Base-by-base conservation (phyloP, 2,888 invertebrate genomes). In the Spodoptera exigua region DNA sequence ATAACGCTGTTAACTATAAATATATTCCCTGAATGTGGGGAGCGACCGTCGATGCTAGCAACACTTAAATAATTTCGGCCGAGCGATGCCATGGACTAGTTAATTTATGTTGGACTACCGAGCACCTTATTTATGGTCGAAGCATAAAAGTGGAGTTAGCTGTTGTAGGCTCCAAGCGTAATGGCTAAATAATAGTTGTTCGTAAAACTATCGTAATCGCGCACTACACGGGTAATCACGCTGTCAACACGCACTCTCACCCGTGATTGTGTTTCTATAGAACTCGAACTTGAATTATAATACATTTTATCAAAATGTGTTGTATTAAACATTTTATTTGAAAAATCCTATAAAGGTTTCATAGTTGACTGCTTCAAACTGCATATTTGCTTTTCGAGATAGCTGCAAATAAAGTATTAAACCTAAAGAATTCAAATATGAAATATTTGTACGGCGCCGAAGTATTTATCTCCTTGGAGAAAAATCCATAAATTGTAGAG, bases 1-100 rank as follows among this genome's bases (percentile, higher is more conserved):
- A 90, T 89, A 89, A 88, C 83, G 77, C 83, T 83, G 88, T 90
- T 90, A 89, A 84, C 86, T 83, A 87, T 86, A 87, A 88, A 84
- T 82, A 87, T 89, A 84, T 82, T 84, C 81, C 80, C 81, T 75
- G 72, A 85, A 84, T 72, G 80, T 74, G 73, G 83, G 79, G 78
- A 85, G 82, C 80, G 80, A 83, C 73, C 81, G 81, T 81, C 81
- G 83, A 83, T 85, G 82, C 81, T 82, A 82, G 86, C 84, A 87
- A 87, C 89, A 86, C 88, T 89, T 83, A 85, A 86, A 85, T 83
- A 82, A 85, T 85, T 84, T 74, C 70, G 78, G 79, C 66, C 75
- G 70, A 80, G 76, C 74, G 76, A 80, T 82, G 80, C 80, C 76
- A 80, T 76, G 70, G 79, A 76, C 76, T 73, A 67, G 76, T 78